Percentiles rank a stretch among this genome's conserved stretches.
These are phyloP conservation scores for Eretmochelys imbricata DNA, from an alignment of 2,113 vertebrate genomes.

Conservation along the genomic window DNA sequence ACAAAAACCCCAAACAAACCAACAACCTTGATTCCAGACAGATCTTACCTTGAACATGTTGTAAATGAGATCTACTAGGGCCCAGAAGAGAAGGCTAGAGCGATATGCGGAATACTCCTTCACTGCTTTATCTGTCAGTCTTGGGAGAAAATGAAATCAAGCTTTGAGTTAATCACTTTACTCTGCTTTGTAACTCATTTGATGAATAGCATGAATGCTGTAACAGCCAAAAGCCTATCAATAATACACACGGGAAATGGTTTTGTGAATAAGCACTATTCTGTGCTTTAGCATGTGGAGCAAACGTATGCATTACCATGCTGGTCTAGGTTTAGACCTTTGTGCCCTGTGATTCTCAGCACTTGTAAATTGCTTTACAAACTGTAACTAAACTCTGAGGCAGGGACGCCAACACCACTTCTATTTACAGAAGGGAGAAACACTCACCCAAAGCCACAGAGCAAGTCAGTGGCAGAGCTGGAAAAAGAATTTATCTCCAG, in stretches of 20 bases:
- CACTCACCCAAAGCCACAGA: fast-evolving
- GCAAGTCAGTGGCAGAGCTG: not conserved
- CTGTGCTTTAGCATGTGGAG: fast-evolving
- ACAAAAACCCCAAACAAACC: too few species aligned
- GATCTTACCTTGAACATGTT: conserved; percentile 94
- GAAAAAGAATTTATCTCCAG: fast-evolving
- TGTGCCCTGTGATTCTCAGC: fast-evolving
- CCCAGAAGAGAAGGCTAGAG: conserved; percentile 97
- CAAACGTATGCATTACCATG: not conserved
- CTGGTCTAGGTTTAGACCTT: fast-evolving
- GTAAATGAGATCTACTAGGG: conserved; percentile 95
- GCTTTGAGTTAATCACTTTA: not conserved
- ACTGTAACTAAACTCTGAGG: fast-evolving
- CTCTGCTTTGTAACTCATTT: not conserved
- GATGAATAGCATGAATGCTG: not conserved
- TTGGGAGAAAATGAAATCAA: conserved; percentile 52
- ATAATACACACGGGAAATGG: fast-evolving
- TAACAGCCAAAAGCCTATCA: not conserved
- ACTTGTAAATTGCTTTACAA: not conserved
- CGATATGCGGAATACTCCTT: conserved; percentile 95
- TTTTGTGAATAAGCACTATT: not conserved
- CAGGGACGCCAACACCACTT: not conserved
- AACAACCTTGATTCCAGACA: not conserved
- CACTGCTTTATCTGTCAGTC: conserved; percentile 91
- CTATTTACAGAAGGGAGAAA: not conserved